Evolutionary conservation across 2,797 vertebrate species (phyloP).

Genomic region (Malacoraja senta): DNA sequence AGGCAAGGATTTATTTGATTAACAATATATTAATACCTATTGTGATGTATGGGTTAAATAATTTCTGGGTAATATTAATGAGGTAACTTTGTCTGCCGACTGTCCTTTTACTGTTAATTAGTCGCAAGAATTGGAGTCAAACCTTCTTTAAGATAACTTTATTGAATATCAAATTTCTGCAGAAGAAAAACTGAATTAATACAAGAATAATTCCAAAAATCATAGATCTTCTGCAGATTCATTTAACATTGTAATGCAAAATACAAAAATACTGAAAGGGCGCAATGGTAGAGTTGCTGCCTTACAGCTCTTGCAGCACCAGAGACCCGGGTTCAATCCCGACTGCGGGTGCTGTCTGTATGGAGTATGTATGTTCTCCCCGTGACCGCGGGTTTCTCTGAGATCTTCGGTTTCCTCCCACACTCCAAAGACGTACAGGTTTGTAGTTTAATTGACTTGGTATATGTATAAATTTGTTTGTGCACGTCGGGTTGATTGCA

Average conservation of each 20-base stretch:
- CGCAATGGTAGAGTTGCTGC: too few species aligned
- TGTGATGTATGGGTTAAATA: neutral
- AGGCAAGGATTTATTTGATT: neutral
- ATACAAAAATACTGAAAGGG: neutral
- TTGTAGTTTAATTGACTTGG: too few species aligned
- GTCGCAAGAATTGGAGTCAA: neutral
- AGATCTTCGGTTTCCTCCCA: too few species aligned
- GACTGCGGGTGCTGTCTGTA: too few species aligned
- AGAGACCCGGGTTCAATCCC: too few species aligned
- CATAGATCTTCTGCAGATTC: neutral
- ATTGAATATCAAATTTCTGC: constrained; percentile 30
- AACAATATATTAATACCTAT: constrained; percentile 15
- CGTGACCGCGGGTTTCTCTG: too few species aligned
- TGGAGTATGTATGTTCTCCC: too few species aligned
- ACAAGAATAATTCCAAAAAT: constrained; percentile 15
- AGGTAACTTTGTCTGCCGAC: neutral
- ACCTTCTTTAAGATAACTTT: constrained; percentile 15
- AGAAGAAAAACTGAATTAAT: neutral
- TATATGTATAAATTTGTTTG: too few species aligned
- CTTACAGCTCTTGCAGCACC: too few species aligned
- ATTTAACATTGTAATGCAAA: neutral
- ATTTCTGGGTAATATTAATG: neutral
- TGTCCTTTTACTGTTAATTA: constrained; percentile 1
- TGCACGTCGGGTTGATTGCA: too few species aligned
- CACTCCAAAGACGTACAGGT: too few species aligned